Evolutionary conservation across 2,888 invertebrate genomes (phyloP).

Genomic region (Hypsopygia costalis): DNA sequence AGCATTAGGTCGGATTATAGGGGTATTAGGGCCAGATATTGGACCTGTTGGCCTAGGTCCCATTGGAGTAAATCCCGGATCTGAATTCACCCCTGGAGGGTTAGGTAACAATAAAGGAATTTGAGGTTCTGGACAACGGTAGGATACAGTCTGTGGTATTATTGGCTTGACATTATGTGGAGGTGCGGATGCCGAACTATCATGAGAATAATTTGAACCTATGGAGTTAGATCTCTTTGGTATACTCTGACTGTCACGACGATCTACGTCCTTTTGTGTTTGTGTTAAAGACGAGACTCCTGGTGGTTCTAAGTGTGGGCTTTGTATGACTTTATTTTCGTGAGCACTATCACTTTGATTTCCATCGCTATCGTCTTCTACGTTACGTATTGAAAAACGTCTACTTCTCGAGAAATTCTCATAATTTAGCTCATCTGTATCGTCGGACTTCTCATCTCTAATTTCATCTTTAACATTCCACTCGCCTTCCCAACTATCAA

Average conservation of each 20-base stretch:
- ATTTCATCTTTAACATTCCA: neutral
- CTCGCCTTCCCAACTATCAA: neutral
- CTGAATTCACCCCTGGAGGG: too few species aligned
- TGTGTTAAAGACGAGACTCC: neutral
- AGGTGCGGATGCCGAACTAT: too few species aligned
- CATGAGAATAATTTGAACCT: neutral
- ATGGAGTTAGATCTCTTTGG: neutral
- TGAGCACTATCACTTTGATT: neutral
- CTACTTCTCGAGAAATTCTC: too few species aligned
- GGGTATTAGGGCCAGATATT: neutral
- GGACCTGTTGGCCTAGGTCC: neutral
- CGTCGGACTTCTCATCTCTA: neutral
- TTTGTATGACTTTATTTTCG: neutral
- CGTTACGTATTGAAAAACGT: neutral
- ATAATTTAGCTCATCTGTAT: neutral
- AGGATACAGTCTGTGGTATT: too few species aligned
- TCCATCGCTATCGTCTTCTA: neutral
- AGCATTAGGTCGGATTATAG: neutral
- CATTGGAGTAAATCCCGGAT: too few species aligned
- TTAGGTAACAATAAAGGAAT: too few species aligned
- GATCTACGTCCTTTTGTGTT: neutral
- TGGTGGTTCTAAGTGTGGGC: too few species aligned
- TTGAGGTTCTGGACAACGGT: too few species aligned
- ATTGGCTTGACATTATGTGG: too few species aligned
- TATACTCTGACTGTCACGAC: neutral